These are phyloP conservation scores for Metaphire vulgaris DNA, from an alignment of 1,140 invertebrate species.

Conservation along the genomic window DNA sequence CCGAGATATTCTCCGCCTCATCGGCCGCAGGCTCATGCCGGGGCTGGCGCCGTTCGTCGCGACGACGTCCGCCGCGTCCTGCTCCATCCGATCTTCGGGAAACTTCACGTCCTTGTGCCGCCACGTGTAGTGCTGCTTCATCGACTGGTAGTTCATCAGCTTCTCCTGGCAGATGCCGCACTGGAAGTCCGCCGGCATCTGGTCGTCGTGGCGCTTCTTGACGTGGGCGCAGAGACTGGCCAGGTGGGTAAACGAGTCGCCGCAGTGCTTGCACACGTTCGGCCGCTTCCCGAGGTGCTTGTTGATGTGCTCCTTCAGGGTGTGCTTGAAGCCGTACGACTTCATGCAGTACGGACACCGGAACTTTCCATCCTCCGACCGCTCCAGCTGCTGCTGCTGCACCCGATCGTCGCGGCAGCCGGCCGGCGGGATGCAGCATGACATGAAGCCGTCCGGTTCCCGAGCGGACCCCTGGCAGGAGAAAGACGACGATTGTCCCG, in stretches of 20 bases:
- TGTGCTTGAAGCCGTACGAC: slow-evolving; percentile 26
- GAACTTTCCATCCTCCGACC: slow-evolving; percentile 20
- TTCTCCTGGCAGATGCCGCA: slow-evolving; percentile 23
- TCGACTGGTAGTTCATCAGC: slow-evolving; percentile 24
- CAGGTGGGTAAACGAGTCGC: slow-evolving; percentile 23
- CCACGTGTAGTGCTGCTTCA: slow-evolving; percentile 25
- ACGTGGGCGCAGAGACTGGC: slow-evolving; percentile 24
- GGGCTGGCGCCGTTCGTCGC: neutral
- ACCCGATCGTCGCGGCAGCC: neutral
- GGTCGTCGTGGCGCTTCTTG: slow-evolving; percentile 16
- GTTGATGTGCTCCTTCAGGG: slow-evolving; percentile 25
- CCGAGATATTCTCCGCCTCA: neutral
- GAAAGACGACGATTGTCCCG: neutral
- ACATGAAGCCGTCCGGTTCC: neutral
- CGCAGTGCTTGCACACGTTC: slow-evolving; percentile 23
- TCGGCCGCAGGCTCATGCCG: neutral
- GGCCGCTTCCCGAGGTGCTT: slow-evolving; percentile 21
- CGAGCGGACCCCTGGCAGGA: neutral
- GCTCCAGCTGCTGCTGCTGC: neutral
- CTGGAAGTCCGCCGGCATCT: slow-evolving; percentile 18
- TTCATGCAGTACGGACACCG: slow-evolving; percentile 26
- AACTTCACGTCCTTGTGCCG: slow-evolving; percentile 17
- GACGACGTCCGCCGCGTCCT: neutral
- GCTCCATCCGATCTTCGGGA: neutral
- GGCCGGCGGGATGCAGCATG: neutral